phyloP scores from a whole-genome alignment of 2,888 invertebrate genomes.

The Trichopria drosophilae region DNA sequence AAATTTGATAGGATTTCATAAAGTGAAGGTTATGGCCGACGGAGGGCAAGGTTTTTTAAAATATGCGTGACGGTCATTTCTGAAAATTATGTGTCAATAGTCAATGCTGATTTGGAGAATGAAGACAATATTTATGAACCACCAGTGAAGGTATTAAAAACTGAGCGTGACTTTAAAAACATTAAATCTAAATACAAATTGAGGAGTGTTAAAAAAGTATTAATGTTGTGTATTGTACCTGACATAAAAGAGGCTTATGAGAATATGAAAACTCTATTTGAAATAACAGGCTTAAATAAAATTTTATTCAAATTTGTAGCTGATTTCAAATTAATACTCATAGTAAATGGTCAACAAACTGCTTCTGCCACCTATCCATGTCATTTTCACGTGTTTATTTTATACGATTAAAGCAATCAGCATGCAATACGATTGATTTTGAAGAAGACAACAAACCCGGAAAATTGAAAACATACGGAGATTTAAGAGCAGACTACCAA shows the following conservation, averaged over 20 bases:
- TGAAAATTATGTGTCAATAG: neutral
- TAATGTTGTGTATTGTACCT: neutral
- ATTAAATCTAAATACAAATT: neutral
- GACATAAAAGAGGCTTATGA: neutral
- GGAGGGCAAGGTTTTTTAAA: conserved; percentile 5
- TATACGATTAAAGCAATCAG: too few relatives aligned
- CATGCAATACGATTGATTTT: neutral
- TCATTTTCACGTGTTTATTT: too few relatives aligned
- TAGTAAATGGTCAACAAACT: too few relatives aligned
- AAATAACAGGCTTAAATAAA: conserved; percentile 4
- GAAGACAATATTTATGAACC: neutral
- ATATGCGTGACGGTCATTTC: neutral
- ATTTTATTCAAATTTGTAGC: too few relatives aligned
- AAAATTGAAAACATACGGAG: too few relatives aligned
- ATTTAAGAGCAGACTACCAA: neutral
- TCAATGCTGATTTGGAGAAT: neutral
- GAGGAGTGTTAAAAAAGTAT: conserved; percentile 1
- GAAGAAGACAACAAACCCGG: neutral
- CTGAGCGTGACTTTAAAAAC: neutral
- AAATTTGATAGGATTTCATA: neutral
- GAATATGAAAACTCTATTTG: too few relatives aligned
- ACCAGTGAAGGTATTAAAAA: too few relatives aligned
- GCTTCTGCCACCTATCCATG: too few relatives aligned
- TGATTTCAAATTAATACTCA: too few relatives aligned
- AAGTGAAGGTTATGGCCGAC: neutral